Evolutionary conservation across 2,113 vertebrate species (phyloP).

Genomic region (Nestor notabilis): DNA sequence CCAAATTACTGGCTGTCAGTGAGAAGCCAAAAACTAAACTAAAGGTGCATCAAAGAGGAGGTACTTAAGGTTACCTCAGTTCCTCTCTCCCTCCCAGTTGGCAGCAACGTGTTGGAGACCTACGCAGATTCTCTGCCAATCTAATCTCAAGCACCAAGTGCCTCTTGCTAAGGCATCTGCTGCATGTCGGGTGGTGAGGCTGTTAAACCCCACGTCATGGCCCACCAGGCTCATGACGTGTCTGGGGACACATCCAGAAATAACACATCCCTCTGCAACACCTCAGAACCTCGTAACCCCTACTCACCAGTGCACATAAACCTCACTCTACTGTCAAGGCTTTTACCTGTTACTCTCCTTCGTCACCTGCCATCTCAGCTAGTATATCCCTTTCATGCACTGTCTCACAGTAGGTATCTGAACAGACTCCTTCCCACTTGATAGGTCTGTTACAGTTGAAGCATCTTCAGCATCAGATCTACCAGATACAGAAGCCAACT

Average conservation of each 20-base stretch:
- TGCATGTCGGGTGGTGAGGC: fast-evolving
- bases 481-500: neutral
- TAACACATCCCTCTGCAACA: neutral
- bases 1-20: neutral
- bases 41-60: neutral
- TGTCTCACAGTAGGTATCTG: neutral
- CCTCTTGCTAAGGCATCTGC: neutral
- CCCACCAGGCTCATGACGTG: fast-evolving
- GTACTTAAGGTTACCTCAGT: neutral
- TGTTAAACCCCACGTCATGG: neutral
- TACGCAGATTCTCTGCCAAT: fast-evolving
- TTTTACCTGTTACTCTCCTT: neutral
- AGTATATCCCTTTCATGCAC: neutral
- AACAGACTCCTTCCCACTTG: neutral
- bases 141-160: neutral
- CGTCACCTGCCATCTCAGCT: neutral
- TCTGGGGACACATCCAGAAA: neutral
- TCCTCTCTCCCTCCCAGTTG: neutral
- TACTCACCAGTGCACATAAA: fast-evolving
- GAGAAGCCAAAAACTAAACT: neutral
- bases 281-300: neutral
- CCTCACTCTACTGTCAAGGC: too few species aligned
- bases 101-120: fast-evolving
- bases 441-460: neutral
- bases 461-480: neutral